Evolutionary conservation across 2,888 invertebrate species (phyloP), one percentile per base, ranked within the genome.

Genomic region (Scrobipalpa atriplicella): DNA sequence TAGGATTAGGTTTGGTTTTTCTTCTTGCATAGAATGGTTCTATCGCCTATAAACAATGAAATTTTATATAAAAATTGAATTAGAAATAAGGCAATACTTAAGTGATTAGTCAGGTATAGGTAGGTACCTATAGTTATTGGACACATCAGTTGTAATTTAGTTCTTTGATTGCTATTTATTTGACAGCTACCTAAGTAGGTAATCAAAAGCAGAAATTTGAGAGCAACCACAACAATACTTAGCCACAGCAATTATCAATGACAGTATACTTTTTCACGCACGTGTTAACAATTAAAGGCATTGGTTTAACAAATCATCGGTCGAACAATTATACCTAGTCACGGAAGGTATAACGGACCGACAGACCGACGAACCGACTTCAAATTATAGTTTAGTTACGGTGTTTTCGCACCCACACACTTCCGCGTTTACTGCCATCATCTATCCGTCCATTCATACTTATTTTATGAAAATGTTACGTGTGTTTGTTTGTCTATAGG

Each of bases 361-460:
- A 41, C 47, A 16, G 47, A n/a, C 47, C 0, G 52, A 82, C 78
- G 67, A 62, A 67, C 67, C 64, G 84, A 86, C 79, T 81, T 90
- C 89, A 85, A 91, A 92, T 92, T 92, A 92, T 90, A 91, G 86
- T 91, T 92, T 92, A 78, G 92, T 80, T 86, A 89, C 89, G 92
- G 90, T 87, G 88, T 83, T 92, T 90, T 90, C 80, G 92, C 92
- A 89, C 92, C 92, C 92, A 92, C 92, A 90, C 92, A 87, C 86
- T 92, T 92, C 92, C 92, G 89, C 82, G 83, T 88, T 84, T 81
- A 83, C 79, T 84, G 84, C 79, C 79, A 85, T 91, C 90, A 92
- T 90, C 89, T 47, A 16, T 16, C 43, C 13, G n/a, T 47, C 47
- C 16, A 47, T 47, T n/a, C 16, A 6, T 16, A 5, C n/a, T 47